Evolutionary conservation across 1,140 invertebrate species (phyloP), one percentile per base, ranked within the genome.

Genomic region (Euura saliciscinereae): DNA sequence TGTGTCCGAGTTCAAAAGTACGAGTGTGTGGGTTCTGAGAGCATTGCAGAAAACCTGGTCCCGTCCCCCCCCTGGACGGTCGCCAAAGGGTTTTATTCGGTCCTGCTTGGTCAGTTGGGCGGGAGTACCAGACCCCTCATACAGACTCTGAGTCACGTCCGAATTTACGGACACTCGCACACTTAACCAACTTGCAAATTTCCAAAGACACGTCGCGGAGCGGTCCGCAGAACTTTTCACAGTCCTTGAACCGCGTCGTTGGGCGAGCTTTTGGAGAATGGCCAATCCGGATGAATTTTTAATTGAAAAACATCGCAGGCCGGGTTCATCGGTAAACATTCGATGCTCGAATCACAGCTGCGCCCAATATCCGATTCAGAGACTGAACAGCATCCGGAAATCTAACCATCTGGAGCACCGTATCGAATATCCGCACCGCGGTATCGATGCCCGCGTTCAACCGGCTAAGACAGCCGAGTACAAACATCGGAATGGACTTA

Each of bases 61-160:
- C 13, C 71, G 81, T 81, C 73, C 76, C 78, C 75, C 77, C 71
- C 66, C 73, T 83, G 82, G 81, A 82, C 73, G 76, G 43, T 69
- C 65, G 82, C 82, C 82, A 84, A 81, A 73, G 76, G 69, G 78
- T 82, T 80, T 78, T 59, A n/a, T n/a, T 59, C 51, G 51, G 28
- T 59, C 13, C 51, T 59, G 51, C 51, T 59, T n/a, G 6, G 5
- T n/a, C 51, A n/a, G 5, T 11, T 59, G 8, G 51, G 13, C 51
- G 51, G 51, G 13, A n/a, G 10, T 74, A 77, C 28, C 28, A 28
- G 28, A 28, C 28, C 28, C 28, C 28, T 28, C 28, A 28, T 28
- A 28, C 28, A 28, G 28, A 28, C 28, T 28, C 28, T 28, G 28
- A 1, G 28, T 28, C 28, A 75, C 73, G 73, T 46, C 71, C 73